A percentile compares a stretch with the other conserved stretches of the same genome.
These are phyloP conservation scores for Tridacna gigas DNA, from an alignment of 2,888 invertebrate genomes.

Conservation along the genomic window DNA sequence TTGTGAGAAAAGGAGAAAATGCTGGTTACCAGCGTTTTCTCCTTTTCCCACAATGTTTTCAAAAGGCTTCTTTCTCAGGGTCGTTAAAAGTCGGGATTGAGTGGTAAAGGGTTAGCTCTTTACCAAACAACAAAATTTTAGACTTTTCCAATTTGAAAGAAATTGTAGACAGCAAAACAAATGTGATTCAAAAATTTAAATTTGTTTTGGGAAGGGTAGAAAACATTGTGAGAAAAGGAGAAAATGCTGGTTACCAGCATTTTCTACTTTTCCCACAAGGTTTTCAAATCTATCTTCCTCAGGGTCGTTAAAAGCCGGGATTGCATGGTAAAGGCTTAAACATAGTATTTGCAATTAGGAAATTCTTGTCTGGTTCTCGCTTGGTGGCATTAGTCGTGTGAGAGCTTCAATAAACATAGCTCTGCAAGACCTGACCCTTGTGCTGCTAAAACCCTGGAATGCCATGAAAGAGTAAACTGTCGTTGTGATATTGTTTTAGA, in stretches of 20 bases:
- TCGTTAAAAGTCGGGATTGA: neutral
- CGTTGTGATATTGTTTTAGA: too few species aligned
- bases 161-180: neutral
- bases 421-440: too few species aligned
- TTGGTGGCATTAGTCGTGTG: too few species aligned
- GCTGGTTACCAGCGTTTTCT: neutral
- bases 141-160: neutral
- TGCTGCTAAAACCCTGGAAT: too few species aligned
- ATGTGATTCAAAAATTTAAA: neutral
- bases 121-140: too few species aligned
- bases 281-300: neutral
- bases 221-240: neutral
- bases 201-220: neutral
- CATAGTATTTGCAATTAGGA: neutral
- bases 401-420: too few species aligned
- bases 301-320: neutral
- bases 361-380: too few species aligned
- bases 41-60: neutral
- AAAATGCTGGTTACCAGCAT: neutral
- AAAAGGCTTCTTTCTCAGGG: neutral
- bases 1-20: neutral
- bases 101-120: too few species aligned
- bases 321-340: neutral
- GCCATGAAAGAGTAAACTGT: too few species aligned
- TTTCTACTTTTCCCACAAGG: neutral